Conservation (phyloP, 2,797 vertebrate species). For the Sphenopsis melanotis region DNA sequence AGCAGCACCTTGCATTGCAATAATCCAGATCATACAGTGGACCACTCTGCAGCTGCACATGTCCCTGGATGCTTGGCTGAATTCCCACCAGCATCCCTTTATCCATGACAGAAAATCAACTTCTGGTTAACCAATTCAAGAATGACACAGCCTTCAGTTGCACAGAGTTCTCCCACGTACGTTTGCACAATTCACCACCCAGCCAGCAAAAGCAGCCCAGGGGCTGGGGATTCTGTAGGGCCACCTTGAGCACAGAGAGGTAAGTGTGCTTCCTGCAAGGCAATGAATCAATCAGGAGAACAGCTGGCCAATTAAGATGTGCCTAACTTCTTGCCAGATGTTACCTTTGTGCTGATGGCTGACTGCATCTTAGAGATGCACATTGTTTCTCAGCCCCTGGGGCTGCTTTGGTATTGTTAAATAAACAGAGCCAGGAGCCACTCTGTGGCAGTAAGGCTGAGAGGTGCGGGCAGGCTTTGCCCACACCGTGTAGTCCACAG, state of each 20-base stretch:
- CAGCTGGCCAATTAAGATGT: constrained; percentile 58
- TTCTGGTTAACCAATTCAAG: neutral
- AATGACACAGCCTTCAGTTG: neutral
- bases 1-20: rapidly evolving
- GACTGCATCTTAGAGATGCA: constrained; percentile 57
- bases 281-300: constrained; percentile 56
- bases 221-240: neutral
- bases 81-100: neutral
- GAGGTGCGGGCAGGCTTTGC: neutral
- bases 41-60: neutral
- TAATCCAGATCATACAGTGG: rapidly evolving
- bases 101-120: neutral
- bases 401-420: neutral
- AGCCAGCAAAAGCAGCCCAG: neutral
- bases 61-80: neutral
- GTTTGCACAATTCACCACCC: neutral
- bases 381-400: constrained; percentile 45
- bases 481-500: neutral
- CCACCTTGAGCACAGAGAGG: neutral
- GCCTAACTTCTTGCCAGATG: constrained; percentile 57
- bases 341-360: constrained; percentile 54
- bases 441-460: neutral
- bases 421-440: constrained; percentile 8
- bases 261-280: constrained; percentile 3
- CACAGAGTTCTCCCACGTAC: rapidly evolving